Base-by-base conservation (phyloP, 1,140 invertebrate species). In the Adelges cooleyi region DNA sequence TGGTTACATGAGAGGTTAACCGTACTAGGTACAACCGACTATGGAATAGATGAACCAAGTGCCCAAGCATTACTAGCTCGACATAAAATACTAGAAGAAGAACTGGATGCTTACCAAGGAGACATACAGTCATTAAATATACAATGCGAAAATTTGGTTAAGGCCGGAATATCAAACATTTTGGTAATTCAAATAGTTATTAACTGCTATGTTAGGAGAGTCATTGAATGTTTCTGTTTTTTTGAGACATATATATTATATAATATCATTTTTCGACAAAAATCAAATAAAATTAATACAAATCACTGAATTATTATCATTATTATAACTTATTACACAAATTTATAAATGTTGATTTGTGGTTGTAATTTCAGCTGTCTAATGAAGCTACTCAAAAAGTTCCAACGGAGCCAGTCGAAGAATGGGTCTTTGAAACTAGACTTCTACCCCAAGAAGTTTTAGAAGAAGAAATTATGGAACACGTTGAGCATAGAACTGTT, bases 1-100 rank as follows among this genome's bases (percentile, higher is more conserved):
- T 98, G 94, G 93, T 85, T 98, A 77, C 87, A 90, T 69, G 93
- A 97, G 74, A 93, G 93, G 74, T 85, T 89, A 74, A 84, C 91
- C 0, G 77, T 98, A 22, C 88, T 93, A 1, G 81, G 83, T n/a
- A 92, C 89, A 0, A 81, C 82, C 27, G 93, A 97, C 77, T 89
- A 87, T 70, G 93, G 93, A 3, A 82, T 83, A 36, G 92, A 95
- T 76, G 92, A 95, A 71, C 86, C 90, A 0, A 88, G 86, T 70
- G 92, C 93, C 0, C 86, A 89, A 68, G 89, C 90, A 1, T 74
- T 92, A 10, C 76, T 95, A 1, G 86, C 90, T 49, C 76, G 94
- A 2, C 94, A 98, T 73, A 83, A 86, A 56, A 87, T 89, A 69
- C 77, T 97, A 1, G 86, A 93, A 72, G 91, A 90, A 40, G 93